Percentiles rank a stretch among this genome's conserved stretches.
Evolutionary conservation across 1,140 invertebrate genomes (phyloP).

Genomic region (Ptiloglossa arizonensis): DNA sequence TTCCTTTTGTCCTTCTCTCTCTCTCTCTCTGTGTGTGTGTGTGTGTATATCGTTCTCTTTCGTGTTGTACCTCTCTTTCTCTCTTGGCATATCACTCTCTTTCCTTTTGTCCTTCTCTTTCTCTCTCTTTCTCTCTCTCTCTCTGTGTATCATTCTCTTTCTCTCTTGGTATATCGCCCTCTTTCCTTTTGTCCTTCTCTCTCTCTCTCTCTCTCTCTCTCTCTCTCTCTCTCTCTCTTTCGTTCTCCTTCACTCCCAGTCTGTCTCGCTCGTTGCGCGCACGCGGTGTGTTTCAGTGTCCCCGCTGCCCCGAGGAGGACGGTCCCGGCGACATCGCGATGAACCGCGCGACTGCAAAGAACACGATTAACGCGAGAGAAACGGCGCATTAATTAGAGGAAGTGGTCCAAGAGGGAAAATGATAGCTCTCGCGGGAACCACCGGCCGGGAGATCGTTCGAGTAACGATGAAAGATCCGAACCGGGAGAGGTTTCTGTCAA

Average conservation of each 20-base stretch:
- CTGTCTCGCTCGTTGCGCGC: too few relatives aligned
- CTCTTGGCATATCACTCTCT: too few relatives aligned
- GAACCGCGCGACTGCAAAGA: constrained; percentile 24
- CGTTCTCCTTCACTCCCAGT: too few relatives aligned
- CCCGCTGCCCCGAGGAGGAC: background rate
- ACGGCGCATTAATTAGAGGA: constrained; percentile 53
- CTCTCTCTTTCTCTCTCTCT: too few relatives aligned
- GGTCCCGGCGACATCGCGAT: constrained; percentile 28
- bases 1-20: background rate
- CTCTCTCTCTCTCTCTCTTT: background rate
- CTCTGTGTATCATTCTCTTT: too few relatives aligned
- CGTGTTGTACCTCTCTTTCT: too few relatives aligned
- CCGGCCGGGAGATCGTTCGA: background rate
- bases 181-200: too few relatives aligned
- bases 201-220: background rate
- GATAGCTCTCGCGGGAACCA: constrained; percentile 21
- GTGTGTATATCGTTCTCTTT: too few relatives aligned
- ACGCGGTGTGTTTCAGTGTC: background rate
- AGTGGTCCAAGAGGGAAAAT: constrained; percentile 52
- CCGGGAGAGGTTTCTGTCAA: background rate
- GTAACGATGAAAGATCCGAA: background rate
- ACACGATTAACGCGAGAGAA: constrained; percentile 50
- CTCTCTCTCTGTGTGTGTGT: too few relatives aligned
- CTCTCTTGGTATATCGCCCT: too few relatives aligned
- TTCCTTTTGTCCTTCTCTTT: too few relatives aligned